Base-by-base conservation (phyloP, 2,797 vertebrate species). In the Darevskia mixta region DNA sequence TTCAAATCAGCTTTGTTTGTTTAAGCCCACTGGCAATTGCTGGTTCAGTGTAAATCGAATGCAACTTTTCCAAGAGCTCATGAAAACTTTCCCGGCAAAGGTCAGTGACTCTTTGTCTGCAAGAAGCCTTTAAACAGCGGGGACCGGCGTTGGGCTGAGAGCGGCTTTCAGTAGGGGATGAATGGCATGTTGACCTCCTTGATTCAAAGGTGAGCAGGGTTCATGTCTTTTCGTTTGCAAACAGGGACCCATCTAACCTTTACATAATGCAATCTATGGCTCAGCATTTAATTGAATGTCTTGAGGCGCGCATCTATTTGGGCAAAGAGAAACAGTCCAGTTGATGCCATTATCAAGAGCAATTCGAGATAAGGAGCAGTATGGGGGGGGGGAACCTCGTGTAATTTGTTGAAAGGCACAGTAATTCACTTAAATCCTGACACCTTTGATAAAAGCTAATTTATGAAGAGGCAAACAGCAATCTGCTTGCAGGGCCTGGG, bases 271-370 rank as follows among this genome's bases (percentile, higher is more conserved):
- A 85, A 58, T 73, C 89, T 79, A 76, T 83, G 82, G 78, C 80
- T 90, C 83, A 64, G 85, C 61, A 61, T 85, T 92, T 85, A 88
- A 87, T 85, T 88, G 83, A 90, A 89, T 78, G 83, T 86, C 83
- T 73, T 73, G 29, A 27, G 79, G 35, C 41, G 45, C 23, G 55
- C 77, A 83, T 87, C 85, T 78, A 38, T 78, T 90, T 87, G 83
- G 41, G 73, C 58, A 58, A 84, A 88, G 38, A 67, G 79, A 88
- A 89, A 77, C 83, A 66, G 69, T 61, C 61, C 45, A 58, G 66
- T 45, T 71, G 45, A 87, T 91, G 75, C 73, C 73, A 45, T 92
- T 86, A 87, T 81, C 66, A 58, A 66, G 27, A 27, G 25, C 82
- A 72, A 80, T 83, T 87, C 20, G 35, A 83, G 86, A 87, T 90